Evolutionary conservation across 2,113 vertebrate genomes (phyloP), one percentile per base, ranked within the genome.

Genomic region (Hystrix cristata): DNA sequence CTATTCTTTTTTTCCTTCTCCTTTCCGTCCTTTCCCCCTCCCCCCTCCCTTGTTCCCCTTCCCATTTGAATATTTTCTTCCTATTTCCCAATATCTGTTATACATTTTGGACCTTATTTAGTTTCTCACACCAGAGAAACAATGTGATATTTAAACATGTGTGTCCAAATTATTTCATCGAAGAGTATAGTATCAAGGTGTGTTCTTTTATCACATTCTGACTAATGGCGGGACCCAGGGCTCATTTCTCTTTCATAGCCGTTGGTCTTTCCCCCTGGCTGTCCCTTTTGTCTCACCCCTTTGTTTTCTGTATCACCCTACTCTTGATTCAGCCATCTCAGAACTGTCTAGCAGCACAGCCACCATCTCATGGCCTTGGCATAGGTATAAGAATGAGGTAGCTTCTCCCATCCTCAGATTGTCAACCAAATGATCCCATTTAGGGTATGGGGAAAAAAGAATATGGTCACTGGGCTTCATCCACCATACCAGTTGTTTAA

Each of bases 321-420:
- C 19, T 90, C 51, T 94, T 92, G 74, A 48, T 5, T 25, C 46
- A 85, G 71, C n/a, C 69, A 43, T 81, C 76, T 90, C 69, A 83
- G 25, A 94, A 64, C 62, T 60, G n/a, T 85, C 62, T 43, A 0
- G 16, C 27, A 62, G 78, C 1, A 1, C 64, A 62, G 10, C 82
- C 27, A 15, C 34, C 86, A 8, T 59, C 31, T 60, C 38, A 2
- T 59, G 60, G 23, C 79, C 59, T 53, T 18, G 43, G 81, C 10
- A 46, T 71, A 64, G 48, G 21, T 86, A 0, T 71, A 79, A 93
- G 79, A 91, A 74, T 74, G 14, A 53, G 43, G 43, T 48, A 51
- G 29, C 21, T n/a, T 53, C 34, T 78, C 27, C 25, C 6, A 14
- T 55, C 51, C 31, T 74, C 82, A 51, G 27, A 48, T 21, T 59